Conservation (phyloP, 2,888 invertebrate genomes). For the Aquatica leii region DNA sequence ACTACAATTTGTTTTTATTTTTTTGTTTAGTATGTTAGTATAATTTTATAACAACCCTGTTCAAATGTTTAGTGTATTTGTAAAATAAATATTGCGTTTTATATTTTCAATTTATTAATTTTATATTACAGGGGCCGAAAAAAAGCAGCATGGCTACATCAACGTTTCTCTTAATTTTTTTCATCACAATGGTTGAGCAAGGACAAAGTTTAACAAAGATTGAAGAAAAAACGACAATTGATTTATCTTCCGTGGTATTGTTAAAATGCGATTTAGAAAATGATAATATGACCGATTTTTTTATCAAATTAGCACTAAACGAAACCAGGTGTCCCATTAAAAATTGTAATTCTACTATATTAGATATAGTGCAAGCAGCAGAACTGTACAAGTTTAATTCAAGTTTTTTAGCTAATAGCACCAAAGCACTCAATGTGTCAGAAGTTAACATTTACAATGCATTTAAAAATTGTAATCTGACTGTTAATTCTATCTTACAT, state of each 20-base stretch:
- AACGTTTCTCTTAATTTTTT: too few species aligned
- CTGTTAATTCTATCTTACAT: background rate
- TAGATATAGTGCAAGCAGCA: constrained; percentile 13
- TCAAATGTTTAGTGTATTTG: too few species aligned
- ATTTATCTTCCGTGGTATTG: background rate
- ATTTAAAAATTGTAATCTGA: constrained; percentile 12
- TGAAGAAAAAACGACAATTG: background rate
- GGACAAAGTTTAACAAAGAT: background rate
- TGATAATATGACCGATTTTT: constrained; percentile 18
- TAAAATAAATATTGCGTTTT: too few species aligned
- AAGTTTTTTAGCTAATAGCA: constrained; percentile 12
- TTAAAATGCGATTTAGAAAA: constrained; percentile 23
- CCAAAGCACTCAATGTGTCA: constrained; percentile 15
- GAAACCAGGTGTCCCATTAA: constrained; percentile 14
- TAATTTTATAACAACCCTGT: too few species aligned
- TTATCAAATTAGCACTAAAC: constrained; percentile 16
- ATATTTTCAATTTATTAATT: too few species aligned
- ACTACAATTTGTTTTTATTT: too few species aligned
- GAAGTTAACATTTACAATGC: constrained; percentile 7
- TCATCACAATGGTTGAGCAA: too few species aligned
- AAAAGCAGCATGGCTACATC: too few species aligned
- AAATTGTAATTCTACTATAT: constrained; percentile 15
- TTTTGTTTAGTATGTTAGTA: too few species aligned
- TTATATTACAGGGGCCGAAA: too few species aligned
- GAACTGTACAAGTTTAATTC: constrained; percentile 14